Percentiles rank a stretch among this genome's conserved stretches.
These are phyloP conservation scores for Gryon sp. DNA, from an alignment of 1,140 invertebrate species.

Conservation along the genomic window DNA sequence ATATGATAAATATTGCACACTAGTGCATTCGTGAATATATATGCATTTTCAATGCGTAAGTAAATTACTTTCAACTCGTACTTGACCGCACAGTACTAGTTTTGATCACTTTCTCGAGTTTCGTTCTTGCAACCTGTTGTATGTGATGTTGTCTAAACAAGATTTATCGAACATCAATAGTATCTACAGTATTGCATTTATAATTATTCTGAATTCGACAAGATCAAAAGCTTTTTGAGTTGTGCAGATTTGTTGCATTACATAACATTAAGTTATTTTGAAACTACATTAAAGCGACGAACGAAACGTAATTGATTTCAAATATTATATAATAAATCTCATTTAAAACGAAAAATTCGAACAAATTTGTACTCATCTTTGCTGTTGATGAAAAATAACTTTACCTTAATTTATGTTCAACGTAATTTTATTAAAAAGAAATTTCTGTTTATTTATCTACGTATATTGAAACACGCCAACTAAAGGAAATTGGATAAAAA, in stretches of 20 bases:
- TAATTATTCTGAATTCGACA: constrained; percentile 30
- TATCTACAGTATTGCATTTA: constrained; percentile 17
- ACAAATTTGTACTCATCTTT: no score
- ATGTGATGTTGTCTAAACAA: constrained; percentile 37
- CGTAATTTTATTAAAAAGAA: constrained; percentile 29
- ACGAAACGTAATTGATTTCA: not conserved
- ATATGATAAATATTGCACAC: constrained; percentile 39
- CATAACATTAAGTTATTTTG: no score
- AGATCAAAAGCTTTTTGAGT: constrained; percentile 13
- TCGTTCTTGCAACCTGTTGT: constrained; percentile 62
- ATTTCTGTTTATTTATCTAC: constrained; percentile 16
- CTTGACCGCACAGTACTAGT: constrained; percentile 51
- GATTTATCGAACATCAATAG: constrained; percentile 44
- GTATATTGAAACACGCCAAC: constrained; percentile 38
- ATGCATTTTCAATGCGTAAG: constrained; percentile 24
- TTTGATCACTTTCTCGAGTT: constrained; percentile 68
- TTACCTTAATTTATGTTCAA: not conserved
- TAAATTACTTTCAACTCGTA: constrained; percentile 56
- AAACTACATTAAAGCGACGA: no score
- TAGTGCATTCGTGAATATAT: constrained; percentile 16
- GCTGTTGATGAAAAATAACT: not conserved
- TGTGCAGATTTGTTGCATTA: no score
- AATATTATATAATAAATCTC: no score
- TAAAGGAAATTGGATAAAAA: constrained; percentile 55
- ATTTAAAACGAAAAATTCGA: not conserved